Evolutionary conservation across 2,797 vertebrate genomes (phyloP), one percentile per base, ranked within the genome.

Genomic region (Anguilla pacifica): DNA sequence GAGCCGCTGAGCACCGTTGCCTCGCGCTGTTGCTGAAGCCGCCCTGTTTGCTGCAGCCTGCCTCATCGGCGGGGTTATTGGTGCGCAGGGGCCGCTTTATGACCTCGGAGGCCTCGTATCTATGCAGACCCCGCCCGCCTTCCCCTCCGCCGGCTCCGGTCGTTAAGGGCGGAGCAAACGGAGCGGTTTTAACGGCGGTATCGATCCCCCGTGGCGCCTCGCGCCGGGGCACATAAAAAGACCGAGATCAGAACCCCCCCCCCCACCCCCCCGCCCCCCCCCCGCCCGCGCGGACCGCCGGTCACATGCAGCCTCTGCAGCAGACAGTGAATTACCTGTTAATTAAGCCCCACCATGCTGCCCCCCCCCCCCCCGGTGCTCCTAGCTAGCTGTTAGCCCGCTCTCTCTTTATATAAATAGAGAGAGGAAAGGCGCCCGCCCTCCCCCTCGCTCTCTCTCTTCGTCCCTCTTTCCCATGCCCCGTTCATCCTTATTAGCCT

Each of bases 401-500:
- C n/a, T 59, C 57, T 4, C 22, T 53, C 9, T 79, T 59, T 10
- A 67, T 53, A 6, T 89, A n/a, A 72, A 39, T 15, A 77, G 31
- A 39, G 51, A 84, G 53, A 53, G 28, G 83, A 55, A 84, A 57
- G 2, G 25, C 6, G 6, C 7, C 13, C 19, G n/a, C 31, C 1
- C 28, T 81, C 39, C 6, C 59, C 1, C 61, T 0, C n/a, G n/a
- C n/a, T n/a, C 67, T 57, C 31, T 10, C 2, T 77, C 11, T 31
- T 39, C 11, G 2, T 19, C 31, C 13, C 55, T 13, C 55, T 13
- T 15, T 57, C 55, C 55, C 10, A 15, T 57, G 11, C 19, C n/a
- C 11, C 88, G 79, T 88, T 88, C 86, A 5, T 22, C 46, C 88
- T 88, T 85, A 61, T 64, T 85, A 85, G 31, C 43, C 6, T 49